phyloP scores from a whole-genome alignment of 2,113 vertebrate species.

The Lepus europaeus region DNA sequence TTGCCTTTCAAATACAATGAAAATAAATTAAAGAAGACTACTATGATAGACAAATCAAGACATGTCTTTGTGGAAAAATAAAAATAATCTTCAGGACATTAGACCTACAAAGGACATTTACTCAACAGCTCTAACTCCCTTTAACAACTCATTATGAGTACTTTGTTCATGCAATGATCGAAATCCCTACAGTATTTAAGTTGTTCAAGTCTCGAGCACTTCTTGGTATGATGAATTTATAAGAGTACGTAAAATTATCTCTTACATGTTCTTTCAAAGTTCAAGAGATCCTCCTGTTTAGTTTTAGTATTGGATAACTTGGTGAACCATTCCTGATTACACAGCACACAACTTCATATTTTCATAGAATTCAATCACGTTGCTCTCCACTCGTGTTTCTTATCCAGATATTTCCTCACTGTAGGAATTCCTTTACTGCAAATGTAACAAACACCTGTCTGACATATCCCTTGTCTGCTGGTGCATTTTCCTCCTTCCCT shows the following conservation, averaged over 20 bases:
- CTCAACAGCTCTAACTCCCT: neutral
- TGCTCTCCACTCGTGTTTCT: constrained; percentile 38
- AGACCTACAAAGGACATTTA: constrained; percentile 1
- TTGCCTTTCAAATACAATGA: no score
- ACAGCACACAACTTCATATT: constrained; percentile 26
- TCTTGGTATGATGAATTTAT: constrained; percentile 53
- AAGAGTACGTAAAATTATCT: constrained; percentile 52
- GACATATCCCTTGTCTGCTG: neutral
- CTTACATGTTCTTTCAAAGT: constrained; percentile 35
- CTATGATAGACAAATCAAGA: constrained; percentile 30
- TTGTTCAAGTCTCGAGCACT: constrained; percentile 11
- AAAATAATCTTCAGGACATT: neutral
- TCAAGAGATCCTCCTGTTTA: constrained; percentile 25
- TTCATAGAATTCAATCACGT: constrained; percentile 37
- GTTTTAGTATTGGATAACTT: constrained; percentile 22
- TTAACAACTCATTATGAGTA: constrained; percentile 2
- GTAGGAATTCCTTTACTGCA: neutral
- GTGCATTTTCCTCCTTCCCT: neutral
- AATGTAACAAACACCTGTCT: constrained; percentile 16
- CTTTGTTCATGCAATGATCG: constrained; percentile 10
- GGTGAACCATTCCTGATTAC: constrained; percentile 49
- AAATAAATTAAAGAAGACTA: neutral
- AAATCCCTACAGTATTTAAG: constrained; percentile 23
- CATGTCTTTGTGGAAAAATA: neutral
- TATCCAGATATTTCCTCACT: neutral